Percentiles rank a stretch among this genome's conserved stretches.
These are phyloP conservation scores for Pammene fasciana DNA, from an alignment of 2,888 invertebrate genomes.

Conservation along the genomic window DNA sequence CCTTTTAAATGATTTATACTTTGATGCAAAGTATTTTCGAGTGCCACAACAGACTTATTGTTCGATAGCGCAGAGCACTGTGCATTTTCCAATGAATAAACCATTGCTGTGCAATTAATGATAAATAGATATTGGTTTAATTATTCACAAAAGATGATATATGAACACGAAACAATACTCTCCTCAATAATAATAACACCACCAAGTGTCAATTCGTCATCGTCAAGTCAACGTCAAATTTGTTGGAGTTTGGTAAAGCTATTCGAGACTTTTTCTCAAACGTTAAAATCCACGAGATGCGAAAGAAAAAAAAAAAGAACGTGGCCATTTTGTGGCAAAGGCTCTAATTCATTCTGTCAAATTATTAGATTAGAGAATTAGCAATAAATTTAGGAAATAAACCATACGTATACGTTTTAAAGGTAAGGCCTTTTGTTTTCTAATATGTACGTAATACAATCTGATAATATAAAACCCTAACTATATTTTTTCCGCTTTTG, in stretches of 20 bases:
- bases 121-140: not conserved
- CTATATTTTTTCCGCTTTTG: not conserved
- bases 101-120: slow-evolving; percentile 42
- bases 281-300: not conserved
- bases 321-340: slow-evolving; percentile 40
- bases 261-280: slow-evolving; percentile 11
- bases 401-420: not conserved
- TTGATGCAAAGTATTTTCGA: slow-evolving; percentile 61
- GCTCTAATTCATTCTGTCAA: slow-evolving; percentile 37
- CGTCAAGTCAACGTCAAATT: slow-evolving; percentile 6
- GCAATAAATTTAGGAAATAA: not conserved
- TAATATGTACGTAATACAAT: not conserved
- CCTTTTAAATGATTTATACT: slow-evolving; percentile 50
- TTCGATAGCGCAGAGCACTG: slow-evolving; percentile 48
- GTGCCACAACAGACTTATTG: slow-evolving; percentile 56
- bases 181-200: not conserved
- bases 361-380: not conserved
- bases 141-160: not conserved
- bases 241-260: not conserved
- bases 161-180: not conserved
- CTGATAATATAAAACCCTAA: not conserved
- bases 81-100: slow-evolving; percentile 36
- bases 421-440: not conserved
- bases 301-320: slow-evolving; percentile 21
- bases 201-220: not conserved